Evolutionary conservation across 2,888 invertebrate species (phyloP), one percentile per base, ranked within the genome.

Genomic region (Dione vanillae): DNA sequence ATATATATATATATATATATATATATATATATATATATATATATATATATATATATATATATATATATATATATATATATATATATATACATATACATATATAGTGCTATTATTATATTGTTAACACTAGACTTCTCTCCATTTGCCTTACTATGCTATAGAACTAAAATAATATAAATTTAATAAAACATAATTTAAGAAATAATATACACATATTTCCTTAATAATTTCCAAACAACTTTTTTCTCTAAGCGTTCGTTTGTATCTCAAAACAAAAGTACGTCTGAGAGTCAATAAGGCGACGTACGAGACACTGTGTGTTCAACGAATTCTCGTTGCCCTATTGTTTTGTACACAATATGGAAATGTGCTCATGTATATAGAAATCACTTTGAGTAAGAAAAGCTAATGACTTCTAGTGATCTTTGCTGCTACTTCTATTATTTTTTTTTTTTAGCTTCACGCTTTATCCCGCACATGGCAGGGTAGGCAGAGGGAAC

Each of bases 241-340:
- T 49, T 58, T 67, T 67, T 67, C 19, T 52, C 54, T 40, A 45
- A 35, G 35, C 54, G 49, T 70, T 56, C 65, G 68, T 67, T 59
- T 59, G 66, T 73, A 71, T 71, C 71, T 71, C 47, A 49, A 65
- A 68, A 73, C 71, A 66, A 71, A 66, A 61, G 54, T 67, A 45
- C 74, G 75, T 76, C 76, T 64, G 58, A 70, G 67, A 76, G 75
- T 75, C 74, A 78, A 78, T 72, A 76, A 70, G 54, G 71, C 43
- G 27, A 27, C 27, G 5, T 27, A 27, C 71, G 67, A 69, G 68
- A 64, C 74, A 58, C 37, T 75, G 74, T 77, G 67, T 72, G 67
- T 67, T 72, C 70, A 72, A 71, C 73, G 54, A 74, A 45, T 43
- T 45, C 61, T 43, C 61, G 27, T 45, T 27, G 61, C 45, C 45